Evolutionary conservation across 2,113 vertebrate species (phyloP), one percentile per base, ranked within the genome.

Genomic region (Carollia perspicillata): DNA sequence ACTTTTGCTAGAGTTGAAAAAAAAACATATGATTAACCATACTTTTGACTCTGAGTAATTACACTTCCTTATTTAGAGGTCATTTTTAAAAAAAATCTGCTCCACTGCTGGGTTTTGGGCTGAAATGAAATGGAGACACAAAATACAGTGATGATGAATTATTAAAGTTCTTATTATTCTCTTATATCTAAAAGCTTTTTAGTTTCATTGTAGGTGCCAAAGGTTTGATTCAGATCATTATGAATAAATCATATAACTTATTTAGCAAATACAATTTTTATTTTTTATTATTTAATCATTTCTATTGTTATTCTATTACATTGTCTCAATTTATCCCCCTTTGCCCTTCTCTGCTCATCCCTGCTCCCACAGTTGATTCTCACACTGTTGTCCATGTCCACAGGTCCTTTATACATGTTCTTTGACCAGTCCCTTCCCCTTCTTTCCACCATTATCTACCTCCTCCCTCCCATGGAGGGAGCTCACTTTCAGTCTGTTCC

Each of bases 21-120:
- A 97, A 83, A 98, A 96, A 96, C 79, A 92, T 93, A 74, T 84
- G 96, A 98, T 97, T 96, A 98, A 95, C 90, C 90, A 42, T 60
- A 92, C 94, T 97, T 96, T 92, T 85, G 77, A 84, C 89, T 97
- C 63, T 92, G 80, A 90, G 1, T 55, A 97, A 97, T 74, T 95
- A 95, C 58, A 65, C 28, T 97, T 93, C 68, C 81, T 92, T 96
- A 79, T 80, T 96, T 96, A 95, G 97, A 97, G 97, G 96, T 97
- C 95, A 96, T 71, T 96, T 93, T 79, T n/a, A 4, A 33, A 95
- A 96, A 8, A 37, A 95, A 96, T 95, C 85, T 63, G 44, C 93
- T 95, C 93, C 40, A 90, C 35, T 89, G 42, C 42, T 89, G 14
- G 51, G 80, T 44, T 91, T 5, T 1, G 7, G 49, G 28, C 8